A percentile compares a stretch with the other conserved stretches of the same genome.
phyloP scores from a whole-genome alignment of 2,113 vertebrate genomes.

The Oreochromis aureus region DNA sequence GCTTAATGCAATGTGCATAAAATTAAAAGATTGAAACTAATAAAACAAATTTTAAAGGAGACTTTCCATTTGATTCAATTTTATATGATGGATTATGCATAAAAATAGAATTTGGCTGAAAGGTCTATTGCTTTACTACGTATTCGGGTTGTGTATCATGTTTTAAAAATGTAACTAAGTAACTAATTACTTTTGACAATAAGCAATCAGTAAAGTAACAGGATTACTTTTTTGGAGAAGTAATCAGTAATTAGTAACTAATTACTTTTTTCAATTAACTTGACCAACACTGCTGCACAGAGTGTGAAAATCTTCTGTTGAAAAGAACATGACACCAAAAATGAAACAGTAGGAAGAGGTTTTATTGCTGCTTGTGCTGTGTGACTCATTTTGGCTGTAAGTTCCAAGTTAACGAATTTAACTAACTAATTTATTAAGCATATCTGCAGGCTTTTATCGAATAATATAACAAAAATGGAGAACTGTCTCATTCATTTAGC shows the following conservation, averaged over 20 bases:
- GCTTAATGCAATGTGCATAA: not conserved
- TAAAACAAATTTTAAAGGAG: not conserved
- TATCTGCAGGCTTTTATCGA: not conserved
- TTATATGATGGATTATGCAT: not conserved
- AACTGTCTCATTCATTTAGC: not conserved
- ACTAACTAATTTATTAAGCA: not conserved
- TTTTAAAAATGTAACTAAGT: not conserved
- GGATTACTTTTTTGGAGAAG: not conserved
- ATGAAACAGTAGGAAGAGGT: not conserved
- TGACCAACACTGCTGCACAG: not conserved
- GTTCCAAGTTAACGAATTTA: not conserved
- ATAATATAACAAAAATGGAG: not conserved
- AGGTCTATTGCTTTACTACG: not conserved
- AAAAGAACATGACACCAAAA: not conserved
- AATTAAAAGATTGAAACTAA: not conserved
- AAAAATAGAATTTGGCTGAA: not conserved
- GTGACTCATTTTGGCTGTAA: not conserved
- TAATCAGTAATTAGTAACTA: not conserved
- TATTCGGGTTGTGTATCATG: not conserved
- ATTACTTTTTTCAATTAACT: not conserved
- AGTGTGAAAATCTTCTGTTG: not conserved
- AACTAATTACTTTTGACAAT: not conserved
- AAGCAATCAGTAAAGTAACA: not conserved
- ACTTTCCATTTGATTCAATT: not conserved
- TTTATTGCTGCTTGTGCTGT: not conserved